Conservation (phyloP, 2,888 invertebrate genomes). For the Drosophila atripex region DNA sequence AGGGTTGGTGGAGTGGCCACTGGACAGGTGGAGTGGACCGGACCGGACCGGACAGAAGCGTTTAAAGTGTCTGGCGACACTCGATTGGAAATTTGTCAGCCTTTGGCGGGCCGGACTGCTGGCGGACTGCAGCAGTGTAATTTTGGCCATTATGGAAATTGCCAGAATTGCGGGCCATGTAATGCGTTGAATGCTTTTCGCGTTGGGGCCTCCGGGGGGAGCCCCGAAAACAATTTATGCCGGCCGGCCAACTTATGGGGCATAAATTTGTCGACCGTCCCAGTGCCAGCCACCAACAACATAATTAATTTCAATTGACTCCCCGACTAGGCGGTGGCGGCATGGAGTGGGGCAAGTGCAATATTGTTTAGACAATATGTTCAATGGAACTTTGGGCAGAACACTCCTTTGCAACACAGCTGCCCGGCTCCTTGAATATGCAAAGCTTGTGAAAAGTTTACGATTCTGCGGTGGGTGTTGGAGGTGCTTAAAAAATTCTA, state of each 20-base stretch:
- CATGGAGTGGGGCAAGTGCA: conserved; percentile 7
- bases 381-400: conserved; percentile 76
- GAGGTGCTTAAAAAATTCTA: conserved; percentile 2
- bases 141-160: conserved; percentile 74
- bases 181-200: conserved; percentile 2
- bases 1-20: background rate
- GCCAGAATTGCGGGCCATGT: conserved; percentile 32
- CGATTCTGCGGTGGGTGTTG: conserved; percentile 20
- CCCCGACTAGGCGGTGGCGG: conserved; percentile 21
- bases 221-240: conserved; percentile 60
- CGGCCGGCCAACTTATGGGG: conserved; percentile 69
- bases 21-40: conserved; percentile 15
- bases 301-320: conserved; percentile 77
- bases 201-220: background rate
- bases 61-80: conserved; percentile 65
- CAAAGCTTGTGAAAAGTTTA: conserved; percentile 49
- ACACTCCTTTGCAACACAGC: no score
- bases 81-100: conserved; percentile 67
- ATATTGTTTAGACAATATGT: conserved; percentile 76
- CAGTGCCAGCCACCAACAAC: conserved; percentile 45
- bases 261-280: conserved; percentile 61
- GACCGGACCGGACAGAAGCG: conserved; percentile 40
- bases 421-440: conserved; percentile 41
- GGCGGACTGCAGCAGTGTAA: conserved; percentile 51
- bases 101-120: conserved; percentile 49